Evolutionary conservation across 2,888 invertebrate species (phyloP), one percentile per base, ranked within the genome.

Genomic region (Troilus luridus): DNA sequence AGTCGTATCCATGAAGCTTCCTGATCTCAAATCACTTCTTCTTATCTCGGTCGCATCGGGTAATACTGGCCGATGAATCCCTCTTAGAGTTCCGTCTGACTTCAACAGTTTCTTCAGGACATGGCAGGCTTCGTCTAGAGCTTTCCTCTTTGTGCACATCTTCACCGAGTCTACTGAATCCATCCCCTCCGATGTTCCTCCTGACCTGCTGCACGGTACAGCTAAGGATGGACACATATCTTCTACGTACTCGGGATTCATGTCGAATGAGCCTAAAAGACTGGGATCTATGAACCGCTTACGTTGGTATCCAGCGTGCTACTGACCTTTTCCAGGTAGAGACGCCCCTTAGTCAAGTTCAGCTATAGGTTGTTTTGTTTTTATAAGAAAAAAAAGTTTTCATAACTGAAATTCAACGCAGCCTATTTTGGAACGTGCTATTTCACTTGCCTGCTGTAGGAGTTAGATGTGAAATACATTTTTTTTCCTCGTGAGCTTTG

Each of bases 121-220:
- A 9, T 56, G n/a, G 56, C 85, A 85, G n/a, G 85, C 85, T 85
- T 85, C 85, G 0, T 85, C 85, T 11, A 85, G 21, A 6, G 85
- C 54, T n/a, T 85, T 85, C 85, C 85, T 85, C 56, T 85, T 85
- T 3, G n/a, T 10, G 21, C 54, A 41, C 94, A 96, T 96, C 24
- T 24, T 67, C n/a, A 56, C 56, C 11, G n/a, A 54, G 9, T 41
- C 72, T 58, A 56, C 56, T 21, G 56, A 58, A 11, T 85, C n/a
- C 56, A 21, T 85, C 56, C 10, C 54, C 21, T 19, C 77, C 27
- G 41, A 41, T 64, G 41, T 27, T 41, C 17, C 72, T 41, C 27
- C 72, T 41, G 72, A 77, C 9, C 27, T 77, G 27, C 8, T 17
- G 6, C 41, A 17, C 9, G 41, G 27, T 27, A 41, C 72, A 5